These are phyloP conservation scores for Gryllus longicercus DNA, from an alignment of 2,888 invertebrate genomes.

Conservation along the genomic window DNA sequence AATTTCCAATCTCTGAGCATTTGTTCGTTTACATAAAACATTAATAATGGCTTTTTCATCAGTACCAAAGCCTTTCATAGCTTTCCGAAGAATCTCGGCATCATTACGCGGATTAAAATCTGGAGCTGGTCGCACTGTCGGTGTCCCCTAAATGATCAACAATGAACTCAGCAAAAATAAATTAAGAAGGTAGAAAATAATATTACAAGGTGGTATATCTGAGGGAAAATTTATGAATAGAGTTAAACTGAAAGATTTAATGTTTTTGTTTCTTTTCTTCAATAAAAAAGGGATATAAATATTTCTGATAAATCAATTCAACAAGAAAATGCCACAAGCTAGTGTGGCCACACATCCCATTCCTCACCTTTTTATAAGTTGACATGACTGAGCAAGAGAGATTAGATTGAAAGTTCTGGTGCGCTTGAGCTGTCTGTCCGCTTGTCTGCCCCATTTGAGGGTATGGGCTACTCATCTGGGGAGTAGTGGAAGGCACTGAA, in stretches of 20 bases:
- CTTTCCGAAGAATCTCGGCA: slow-evolving; percentile 77
- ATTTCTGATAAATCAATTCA: background rate
- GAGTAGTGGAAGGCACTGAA: slow-evolving; percentile 32
- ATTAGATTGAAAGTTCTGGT: slow-evolving; percentile 21
- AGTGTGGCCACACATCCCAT: background rate
- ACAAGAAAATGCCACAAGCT: background rate
- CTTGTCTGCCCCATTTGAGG: background rate
- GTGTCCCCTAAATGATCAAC: slow-evolving; percentile 56
- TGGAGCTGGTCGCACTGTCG: slow-evolving; percentile 71
- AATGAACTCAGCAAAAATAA: too few relatives aligned
- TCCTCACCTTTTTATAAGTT: slow-evolving; percentile 27
- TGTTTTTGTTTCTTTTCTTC: too few relatives aligned
- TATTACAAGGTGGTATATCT: too few relatives aligned
- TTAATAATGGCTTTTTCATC: slow-evolving; percentile 86
- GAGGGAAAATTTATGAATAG: too few relatives aligned
- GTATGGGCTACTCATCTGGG: slow-evolving; percentile 20
- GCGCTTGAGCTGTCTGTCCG: background rate
- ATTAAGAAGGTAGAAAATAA: too few relatives aligned
- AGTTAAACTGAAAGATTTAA: too few relatives aligned
- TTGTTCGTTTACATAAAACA: slow-evolving; percentile 76
- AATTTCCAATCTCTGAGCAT: slow-evolving; percentile 81
- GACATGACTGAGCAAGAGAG: background rate
- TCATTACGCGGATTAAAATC: slow-evolving; percentile 76
- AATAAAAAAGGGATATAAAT: too few relatives aligned
- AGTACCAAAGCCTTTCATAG: slow-evolving; percentile 91